phyloP scores from a whole-genome alignment of 2,888 invertebrate species.

The Netelia melanura region DNA sequence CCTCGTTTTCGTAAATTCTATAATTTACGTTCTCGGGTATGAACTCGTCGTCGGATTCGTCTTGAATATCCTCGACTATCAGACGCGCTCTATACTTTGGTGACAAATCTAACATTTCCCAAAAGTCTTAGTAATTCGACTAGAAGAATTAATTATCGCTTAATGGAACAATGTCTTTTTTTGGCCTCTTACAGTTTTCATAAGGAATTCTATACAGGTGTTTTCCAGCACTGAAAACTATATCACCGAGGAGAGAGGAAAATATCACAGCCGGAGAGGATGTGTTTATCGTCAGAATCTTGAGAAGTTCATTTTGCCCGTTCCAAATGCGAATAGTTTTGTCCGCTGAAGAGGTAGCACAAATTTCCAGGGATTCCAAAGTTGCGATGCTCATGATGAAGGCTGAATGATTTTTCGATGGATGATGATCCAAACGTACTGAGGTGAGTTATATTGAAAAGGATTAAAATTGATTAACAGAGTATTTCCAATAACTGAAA shows the following conservation, averaged over 20 bases:
- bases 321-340: conserved; percentile 76
- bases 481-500: background rate
- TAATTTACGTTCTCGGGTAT: conserved; percentile 62
- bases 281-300: conserved; percentile 73
- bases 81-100: conserved; percentile 74
- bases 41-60: conserved; percentile 66
- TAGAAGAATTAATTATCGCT: conserved; percentile 2
- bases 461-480: too few species aligned
- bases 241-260: conserved; percentile 74
- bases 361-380: conserved; percentile 71
- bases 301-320: conserved; percentile 71
- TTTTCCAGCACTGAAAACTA: conserved; percentile 74
- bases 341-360: conserved; percentile 75
- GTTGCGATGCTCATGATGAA: conserved; percentile 69
- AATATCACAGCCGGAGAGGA: conserved; percentile 68
- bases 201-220: conserved; percentile 75
- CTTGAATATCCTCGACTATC: conserved; percentile 63
- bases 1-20: conserved; percentile 67
- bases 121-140: background rate
- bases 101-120: conserved; percentile 71
- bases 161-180: background rate
- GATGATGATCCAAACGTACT: conserved; percentile 71
- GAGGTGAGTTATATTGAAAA: background rate
- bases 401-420: conserved; percentile 71
- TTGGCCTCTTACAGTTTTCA: conserved; percentile 71